Evolutionary conservation across 2,888 invertebrate species (phyloP).

Genomic region (Xanthorhoe spadicearia): DNA sequence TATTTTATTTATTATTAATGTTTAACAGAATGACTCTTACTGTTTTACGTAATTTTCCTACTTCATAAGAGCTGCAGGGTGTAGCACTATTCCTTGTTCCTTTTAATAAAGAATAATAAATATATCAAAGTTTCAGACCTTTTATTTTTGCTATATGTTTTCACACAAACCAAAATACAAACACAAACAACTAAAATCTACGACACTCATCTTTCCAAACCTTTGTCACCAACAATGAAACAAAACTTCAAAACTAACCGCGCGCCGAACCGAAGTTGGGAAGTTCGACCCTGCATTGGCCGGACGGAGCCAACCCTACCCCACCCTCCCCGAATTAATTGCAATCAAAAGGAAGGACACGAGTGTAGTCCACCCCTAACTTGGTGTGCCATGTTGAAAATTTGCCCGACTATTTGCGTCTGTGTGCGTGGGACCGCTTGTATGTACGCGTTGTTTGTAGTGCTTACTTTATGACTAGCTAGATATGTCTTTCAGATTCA

Average conservation of each 20-base stretch:
- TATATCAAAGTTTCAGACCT: neutral
- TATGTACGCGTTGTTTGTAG: conserved; percentile 46
- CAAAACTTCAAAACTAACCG: conserved; percentile 62
- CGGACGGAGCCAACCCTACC: conserved; percentile 66
- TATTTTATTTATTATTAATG: too few species aligned
- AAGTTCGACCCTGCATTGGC: conserved; percentile 81
- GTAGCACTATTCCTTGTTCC: too few species aligned
- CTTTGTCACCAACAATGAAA: conserved; percentile 51
- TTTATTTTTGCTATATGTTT: neutral
- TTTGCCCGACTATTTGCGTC: conserved; percentile 60
- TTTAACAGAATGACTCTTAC: too few species aligned
- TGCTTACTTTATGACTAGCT: conserved; percentile 29
- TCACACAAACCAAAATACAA: neutral
- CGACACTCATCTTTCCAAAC: conserved; percentile 15
- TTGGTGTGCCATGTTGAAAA: conserved; percentile 80
- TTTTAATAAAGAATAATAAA: too few species aligned
- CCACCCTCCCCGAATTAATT: conserved; percentile 78
- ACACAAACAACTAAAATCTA: neutral
- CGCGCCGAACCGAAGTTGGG: conserved; percentile 68
- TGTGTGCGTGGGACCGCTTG: conserved; percentile 58
- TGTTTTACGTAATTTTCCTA: too few species aligned
- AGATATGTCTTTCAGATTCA: conserved; percentile 7
- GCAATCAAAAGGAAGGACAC: conserved; percentile 85
- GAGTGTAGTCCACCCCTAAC: conserved; percentile 82
- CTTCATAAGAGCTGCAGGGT: too few species aligned